These are phyloP conservation scores for Lottia scabra DNA, from an alignment of 2,888 invertebrate genomes.

Conservation along the genomic window DNA sequence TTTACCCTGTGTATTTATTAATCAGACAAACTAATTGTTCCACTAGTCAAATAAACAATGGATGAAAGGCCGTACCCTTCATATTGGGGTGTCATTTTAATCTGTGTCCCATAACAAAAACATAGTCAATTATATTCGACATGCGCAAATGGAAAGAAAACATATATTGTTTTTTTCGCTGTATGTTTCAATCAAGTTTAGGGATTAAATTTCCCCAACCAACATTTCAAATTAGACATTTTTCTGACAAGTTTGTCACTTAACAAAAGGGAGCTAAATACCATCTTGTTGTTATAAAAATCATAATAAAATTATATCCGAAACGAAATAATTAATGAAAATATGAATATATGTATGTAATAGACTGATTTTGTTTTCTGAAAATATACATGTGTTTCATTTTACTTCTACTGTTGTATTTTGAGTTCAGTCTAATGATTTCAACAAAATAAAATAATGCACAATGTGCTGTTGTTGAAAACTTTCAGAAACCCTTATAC, in stretches of 20 bases:
- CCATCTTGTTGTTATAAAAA: background rate
- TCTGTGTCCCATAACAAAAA: background rate
- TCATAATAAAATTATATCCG: background rate
- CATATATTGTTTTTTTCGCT: background rate
- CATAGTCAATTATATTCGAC: conserved; percentile 3
- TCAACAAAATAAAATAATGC: no score
- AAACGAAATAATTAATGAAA: background rate
- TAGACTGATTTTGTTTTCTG: no score
- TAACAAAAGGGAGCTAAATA: background rate
- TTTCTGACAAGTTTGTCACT: background rate
- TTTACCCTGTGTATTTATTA: background rate
- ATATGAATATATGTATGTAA: background rate
- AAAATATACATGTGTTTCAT: no score
- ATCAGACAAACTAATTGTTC: background rate
- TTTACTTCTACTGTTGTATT: no score
- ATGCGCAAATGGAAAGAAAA: background rate
- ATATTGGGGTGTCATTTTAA: background rate
- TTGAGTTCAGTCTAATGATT: no score
- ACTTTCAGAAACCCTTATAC: no score
- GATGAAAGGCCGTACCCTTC: background rate
- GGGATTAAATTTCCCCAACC: background rate
- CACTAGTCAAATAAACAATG: background rate
- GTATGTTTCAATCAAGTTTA: background rate
- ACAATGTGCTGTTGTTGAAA: no score
- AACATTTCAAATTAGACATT: conserved; percentile 1